A percentile compares a stretch with the other conserved stretches of the same genome.
These are phyloP conservation scores for Tetrao urogallus DNA, from an alignment of 2,113 vertebrate genomes.

Conservation along the genomic window DNA sequence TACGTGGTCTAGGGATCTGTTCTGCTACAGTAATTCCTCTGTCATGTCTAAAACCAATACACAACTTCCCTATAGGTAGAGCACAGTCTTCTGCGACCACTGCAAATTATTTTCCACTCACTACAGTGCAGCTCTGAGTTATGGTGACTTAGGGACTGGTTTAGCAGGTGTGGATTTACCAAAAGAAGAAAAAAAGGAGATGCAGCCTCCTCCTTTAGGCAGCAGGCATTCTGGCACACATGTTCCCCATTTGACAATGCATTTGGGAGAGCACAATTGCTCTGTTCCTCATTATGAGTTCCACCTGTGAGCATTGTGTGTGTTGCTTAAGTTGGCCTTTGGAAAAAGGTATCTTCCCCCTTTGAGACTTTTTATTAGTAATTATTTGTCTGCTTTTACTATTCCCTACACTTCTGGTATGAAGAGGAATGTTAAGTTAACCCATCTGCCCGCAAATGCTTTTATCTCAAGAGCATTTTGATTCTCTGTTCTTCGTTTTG, in stretches of 20 bases:
- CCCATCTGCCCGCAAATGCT: background rate
- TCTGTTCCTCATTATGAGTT: background rate
- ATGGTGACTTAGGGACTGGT: background rate
- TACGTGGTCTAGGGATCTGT: background rate
- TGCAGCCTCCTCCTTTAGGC: background rate
- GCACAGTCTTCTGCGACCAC: background rate
- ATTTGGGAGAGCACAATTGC: background rate
- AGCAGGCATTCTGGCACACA: background rate
- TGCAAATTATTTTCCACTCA: fast-evolving
- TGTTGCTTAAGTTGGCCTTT: background rate
- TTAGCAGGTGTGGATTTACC: background rate
- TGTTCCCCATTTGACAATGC: background rate
- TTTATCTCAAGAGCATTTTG: background rate
- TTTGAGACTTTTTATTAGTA: background rate
- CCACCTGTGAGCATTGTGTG: fast-evolving
- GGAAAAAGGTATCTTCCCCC: background rate
- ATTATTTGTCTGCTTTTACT: background rate
- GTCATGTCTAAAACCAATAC: fast-evolving
- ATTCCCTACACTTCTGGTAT: background rate
- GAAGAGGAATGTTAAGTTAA: background rate
- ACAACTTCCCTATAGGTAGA: fast-evolving
- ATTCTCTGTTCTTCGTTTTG: background rate
- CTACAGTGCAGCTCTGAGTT: background rate
- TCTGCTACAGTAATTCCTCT: background rate
- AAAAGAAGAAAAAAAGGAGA: background rate